These are phyloP conservation scores for Reticulitermes speratus DNA, from an alignment of 1,140 invertebrate species.

Conservation along the genomic window DNA sequence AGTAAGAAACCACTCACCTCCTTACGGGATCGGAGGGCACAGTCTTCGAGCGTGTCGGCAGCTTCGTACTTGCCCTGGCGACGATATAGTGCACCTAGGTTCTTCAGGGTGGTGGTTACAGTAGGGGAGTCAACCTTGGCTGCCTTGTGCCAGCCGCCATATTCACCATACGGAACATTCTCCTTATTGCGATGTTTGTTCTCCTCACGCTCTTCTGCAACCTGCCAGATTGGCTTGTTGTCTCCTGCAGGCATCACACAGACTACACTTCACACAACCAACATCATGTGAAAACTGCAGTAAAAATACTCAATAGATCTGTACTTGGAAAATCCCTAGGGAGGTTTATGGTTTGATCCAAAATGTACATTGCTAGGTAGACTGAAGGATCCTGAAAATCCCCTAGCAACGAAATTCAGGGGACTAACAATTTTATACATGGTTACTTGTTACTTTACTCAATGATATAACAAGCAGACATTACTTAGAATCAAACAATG, in stretches of 20 bases:
- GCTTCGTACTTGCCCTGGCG: slow-evolving; percentile 98
- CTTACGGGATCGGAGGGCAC: slow-evolving; percentile 88
- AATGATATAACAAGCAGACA: no score
- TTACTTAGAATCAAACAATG: no score
- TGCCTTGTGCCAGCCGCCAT: slow-evolving; percentile 97
- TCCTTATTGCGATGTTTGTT: slow-evolving; percentile 91
- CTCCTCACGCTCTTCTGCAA: slow-evolving; percentile 96
- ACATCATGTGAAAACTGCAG: neutral
- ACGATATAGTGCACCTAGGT: slow-evolving; percentile 94
- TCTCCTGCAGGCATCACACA: slow-evolving; percentile 61
- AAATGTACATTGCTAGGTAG: no score
- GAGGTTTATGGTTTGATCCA: no score
- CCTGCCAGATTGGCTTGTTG: slow-evolving; percentile 98
- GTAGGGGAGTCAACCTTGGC: slow-evolving; percentile 98
- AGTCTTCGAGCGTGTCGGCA: slow-evolving; percentile 97
- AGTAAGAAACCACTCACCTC: slow-evolving; percentile 60
- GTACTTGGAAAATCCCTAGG: no score
- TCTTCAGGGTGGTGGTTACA: slow-evolving; percentile 95
- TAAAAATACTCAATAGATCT: no score
- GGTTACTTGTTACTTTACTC: no score
- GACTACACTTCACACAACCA: slow-evolving; percentile 4
- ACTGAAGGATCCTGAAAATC: no score
- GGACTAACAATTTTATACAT: no score
- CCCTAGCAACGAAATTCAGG: no score
- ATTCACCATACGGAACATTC: slow-evolving; percentile 88